phyloP scores from a whole-genome alignment of 2,888 invertebrate genomes.

The Scelioninae gen. 1 region DNA sequence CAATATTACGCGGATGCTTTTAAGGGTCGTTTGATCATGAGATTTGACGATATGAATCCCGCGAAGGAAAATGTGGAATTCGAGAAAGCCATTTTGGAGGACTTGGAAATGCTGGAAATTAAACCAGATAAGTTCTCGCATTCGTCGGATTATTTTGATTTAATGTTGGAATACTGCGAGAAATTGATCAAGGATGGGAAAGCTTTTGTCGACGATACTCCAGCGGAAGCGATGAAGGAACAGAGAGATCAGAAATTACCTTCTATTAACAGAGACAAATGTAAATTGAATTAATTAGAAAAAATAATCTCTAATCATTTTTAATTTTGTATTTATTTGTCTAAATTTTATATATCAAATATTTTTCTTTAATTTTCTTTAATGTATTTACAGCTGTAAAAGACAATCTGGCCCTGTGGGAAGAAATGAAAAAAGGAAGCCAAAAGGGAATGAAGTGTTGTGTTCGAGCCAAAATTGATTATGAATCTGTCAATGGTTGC shows the following conservation, averaged over 20 bases:
- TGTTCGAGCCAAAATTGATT: conserved; percentile 98
- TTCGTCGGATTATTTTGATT: conserved; percentile 98
- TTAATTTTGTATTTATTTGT: too few relatives aligned
- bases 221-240: conserved; percentile 96
- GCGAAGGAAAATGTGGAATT: conserved; percentile 99
- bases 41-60: conserved; percentile 99
- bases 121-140: conserved; percentile 96
- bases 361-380: conserved; percentile 2
- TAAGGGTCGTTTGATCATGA: conserved; percentile 97
- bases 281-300: conserved; percentile 84
- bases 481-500: conserved; percentile 97
- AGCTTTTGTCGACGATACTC: conserved; percentile 98
- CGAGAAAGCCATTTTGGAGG: conserved; percentile 98
- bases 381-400: conserved; percentile 87
- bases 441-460: conserved; percentile 93
- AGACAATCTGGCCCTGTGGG: conserved; percentile 95
- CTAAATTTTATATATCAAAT: background rate
- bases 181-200: conserved; percentile 93
- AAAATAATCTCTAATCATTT: too few relatives aligned
- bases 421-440: conserved; percentile 96
- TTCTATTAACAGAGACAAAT: conserved; percentile 92
- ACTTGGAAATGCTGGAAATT: conserved; percentile 95
- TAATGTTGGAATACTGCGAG: conserved; percentile 94
- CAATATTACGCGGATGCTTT: conserved; percentile 98
- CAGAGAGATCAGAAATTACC: conserved; percentile 95